These are phyloP conservation scores for Nebria salina DNA, from an alignment of 2,888 invertebrate genomes.

Conservation along the genomic window DNA sequence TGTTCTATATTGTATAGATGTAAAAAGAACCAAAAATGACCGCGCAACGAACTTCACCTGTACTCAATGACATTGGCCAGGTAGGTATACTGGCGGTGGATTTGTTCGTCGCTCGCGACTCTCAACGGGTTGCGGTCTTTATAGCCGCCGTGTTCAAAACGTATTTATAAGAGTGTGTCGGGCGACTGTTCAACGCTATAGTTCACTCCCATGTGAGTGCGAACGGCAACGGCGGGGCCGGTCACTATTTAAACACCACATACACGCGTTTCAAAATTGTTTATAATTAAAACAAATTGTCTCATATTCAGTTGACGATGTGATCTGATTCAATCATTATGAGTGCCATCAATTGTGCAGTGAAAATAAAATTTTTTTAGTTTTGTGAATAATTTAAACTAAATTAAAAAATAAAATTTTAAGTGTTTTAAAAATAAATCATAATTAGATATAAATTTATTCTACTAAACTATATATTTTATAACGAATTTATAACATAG, in stretches of 20 bases:
- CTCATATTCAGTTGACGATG: background rate
- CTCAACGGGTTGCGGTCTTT: background rate
- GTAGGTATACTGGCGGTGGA: background rate
- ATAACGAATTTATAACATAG: too few species aligned
- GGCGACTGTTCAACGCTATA: slow-evolving; percentile 9
- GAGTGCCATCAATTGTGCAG: background rate
- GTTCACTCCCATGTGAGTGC: slow-evolving; percentile 18
- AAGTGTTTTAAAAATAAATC: too few species aligned
- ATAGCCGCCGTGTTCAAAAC: background rate
- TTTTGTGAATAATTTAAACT: background rate
- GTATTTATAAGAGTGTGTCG: slow-evolving; percentile 5
- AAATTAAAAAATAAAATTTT: background rate
- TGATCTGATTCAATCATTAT: background rate
- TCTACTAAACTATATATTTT: background rate
- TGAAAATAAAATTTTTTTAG: background rate
- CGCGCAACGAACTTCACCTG: background rate
- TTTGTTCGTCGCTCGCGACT: background rate
- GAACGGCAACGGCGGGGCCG: slow-evolving; percentile 3
- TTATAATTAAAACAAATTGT: background rate
- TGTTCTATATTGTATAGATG: too few species aligned
- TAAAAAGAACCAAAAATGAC: background rate
- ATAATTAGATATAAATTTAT: background rate
- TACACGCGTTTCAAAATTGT: background rate
- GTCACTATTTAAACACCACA: background rate
- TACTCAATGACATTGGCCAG: background rate